Base-by-base conservation (phyloP, 2,888 invertebrate genomes). In the Cryptus armator region DNA sequence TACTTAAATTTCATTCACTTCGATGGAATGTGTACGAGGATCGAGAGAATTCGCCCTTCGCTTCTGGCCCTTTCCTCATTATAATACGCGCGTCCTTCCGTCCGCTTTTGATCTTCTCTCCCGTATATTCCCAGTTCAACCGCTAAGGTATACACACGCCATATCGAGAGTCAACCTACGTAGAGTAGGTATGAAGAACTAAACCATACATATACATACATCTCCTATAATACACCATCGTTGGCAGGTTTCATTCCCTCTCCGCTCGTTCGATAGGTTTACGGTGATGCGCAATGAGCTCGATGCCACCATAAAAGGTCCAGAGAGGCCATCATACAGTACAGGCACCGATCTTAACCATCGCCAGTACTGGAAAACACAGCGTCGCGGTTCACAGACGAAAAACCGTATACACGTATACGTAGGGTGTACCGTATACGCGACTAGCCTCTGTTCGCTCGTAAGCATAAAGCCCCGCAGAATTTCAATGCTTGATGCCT, bases 401-500 rank as follows among this genome's bases (percentile, higher is more conserved):
- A 43, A 59, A 75, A 71, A 67, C 19, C 44, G n/a, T 53, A 53
- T 9, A 53, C 16, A n/a, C 2, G n/a, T n/a, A n/a, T n/a, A n/a
- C 48, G 1, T 1, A n/a, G 62, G 12, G 62, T 14, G 14, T 29
- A 59, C 62, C 44, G 59, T 59, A 62, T 51, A 59, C 24, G 46
- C 48, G 59, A 16, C 44, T 46, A 16, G 19, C 19, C 12, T 53
- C 29, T 81, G 51, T 29, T 76, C 51, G 66, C 56, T 72, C 74
- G 66, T 62, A 70, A 83, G 87, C 85, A 87, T 83, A 82, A 90
- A 87, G 88, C 88, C 87, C 74, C 88, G 86, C 83, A 89, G 89
- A 91, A 91, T 91, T 91, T 91, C 91, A 91, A 91, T 91, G 88
- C 89, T 86, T 87, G 89, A 90, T 89, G 89, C 90, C 89, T 91